These are phyloP conservation scores for Lates calcarifer DNA, from an alignment of 2,113 vertebrate genomes.

Conservation along the genomic window DNA sequence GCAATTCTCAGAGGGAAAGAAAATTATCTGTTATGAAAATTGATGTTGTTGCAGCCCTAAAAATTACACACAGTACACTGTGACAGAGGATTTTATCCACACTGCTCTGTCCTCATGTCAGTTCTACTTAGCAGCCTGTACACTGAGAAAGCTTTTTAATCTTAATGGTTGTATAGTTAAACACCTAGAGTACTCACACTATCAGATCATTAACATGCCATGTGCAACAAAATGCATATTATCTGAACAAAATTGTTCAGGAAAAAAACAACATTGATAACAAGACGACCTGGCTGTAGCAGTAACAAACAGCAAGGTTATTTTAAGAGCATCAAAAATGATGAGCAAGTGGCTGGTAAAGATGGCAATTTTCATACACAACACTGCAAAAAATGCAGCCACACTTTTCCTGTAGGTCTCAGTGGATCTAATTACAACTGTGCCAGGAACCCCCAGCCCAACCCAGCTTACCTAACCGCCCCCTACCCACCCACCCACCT, in stretches of 20 bases:
- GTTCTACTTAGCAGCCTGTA: neutral
- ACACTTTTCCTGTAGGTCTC: slow-evolving; percentile 50
- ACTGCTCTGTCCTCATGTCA: neutral
- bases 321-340: slow-evolving; percentile 5
- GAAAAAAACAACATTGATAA: neutral
- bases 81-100: neutral
- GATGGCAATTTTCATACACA: slow-evolving; percentile 17
- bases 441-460: slow-evolving; percentile 17
- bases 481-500: neutral
- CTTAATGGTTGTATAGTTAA: neutral
- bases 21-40: no score
- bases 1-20: no score
- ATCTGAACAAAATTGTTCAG: neutral
- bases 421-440: slow-evolving; percentile 74
- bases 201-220: neutral
- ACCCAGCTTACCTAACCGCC: no score
- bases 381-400: neutral
- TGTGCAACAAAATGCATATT: neutral
- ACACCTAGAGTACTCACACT: neutral
- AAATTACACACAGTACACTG: no score
- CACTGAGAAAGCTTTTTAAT: neutral
- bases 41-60: no score
- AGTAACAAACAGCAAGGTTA: neutral
- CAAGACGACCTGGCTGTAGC: neutral
- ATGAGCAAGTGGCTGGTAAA: slow-evolving; percentile 29